Base-by-base conservation (phyloP, 2,797 vertebrate species). In the Myotis vivesi region DNA sequence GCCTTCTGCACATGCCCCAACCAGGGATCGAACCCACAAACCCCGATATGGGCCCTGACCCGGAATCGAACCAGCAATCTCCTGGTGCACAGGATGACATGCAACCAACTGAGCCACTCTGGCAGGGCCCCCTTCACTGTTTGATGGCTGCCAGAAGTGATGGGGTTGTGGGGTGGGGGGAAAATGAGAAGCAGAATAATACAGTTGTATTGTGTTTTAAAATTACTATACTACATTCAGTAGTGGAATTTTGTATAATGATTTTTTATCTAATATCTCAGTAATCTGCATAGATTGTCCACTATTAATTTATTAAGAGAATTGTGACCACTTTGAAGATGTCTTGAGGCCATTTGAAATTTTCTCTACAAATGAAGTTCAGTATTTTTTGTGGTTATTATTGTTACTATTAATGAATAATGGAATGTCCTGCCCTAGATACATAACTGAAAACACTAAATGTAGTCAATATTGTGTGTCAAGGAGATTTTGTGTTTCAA, bases 251-350 rank as follows among this genome's bases (percentile, higher is more conserved):
- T 95, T 97, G 95, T 76, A 94, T 91, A 96, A 81, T 88, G 46
- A 92, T 79, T 4, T 94, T 92, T 95, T 93, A 51, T 87, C 81
- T 94, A 80, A 95, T 95, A 95, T 94, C 51, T 94, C 41, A 82
- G 69, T 75, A 85, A 89, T 62, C 38, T 44, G 8, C 76, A 93
- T 53, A 0, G 0, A 89, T 92, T 97, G 92, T 97, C 94, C 94
- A 91, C 84, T 79, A 64, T 33, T 95, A 94, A 94, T 94, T 96
- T 92, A 89, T 97, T 96, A 91, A 95, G 94, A 96, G 28, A 96
- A 97, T 41, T 84, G n/a, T 97, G 95, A 97, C 96, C 85, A 98
- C 95, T 97, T 88, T 95, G 69, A 96, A 62, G 41, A 57, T 95
- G 4, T 90, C 44, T 96, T 87, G 41, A 94, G 28, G 46, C 55